Percentiles rank a stretch among this genome's conserved stretches.
phyloP scores from a whole-genome alignment of 1,140 invertebrate genomes.

The Goniozus legneri region DNA sequence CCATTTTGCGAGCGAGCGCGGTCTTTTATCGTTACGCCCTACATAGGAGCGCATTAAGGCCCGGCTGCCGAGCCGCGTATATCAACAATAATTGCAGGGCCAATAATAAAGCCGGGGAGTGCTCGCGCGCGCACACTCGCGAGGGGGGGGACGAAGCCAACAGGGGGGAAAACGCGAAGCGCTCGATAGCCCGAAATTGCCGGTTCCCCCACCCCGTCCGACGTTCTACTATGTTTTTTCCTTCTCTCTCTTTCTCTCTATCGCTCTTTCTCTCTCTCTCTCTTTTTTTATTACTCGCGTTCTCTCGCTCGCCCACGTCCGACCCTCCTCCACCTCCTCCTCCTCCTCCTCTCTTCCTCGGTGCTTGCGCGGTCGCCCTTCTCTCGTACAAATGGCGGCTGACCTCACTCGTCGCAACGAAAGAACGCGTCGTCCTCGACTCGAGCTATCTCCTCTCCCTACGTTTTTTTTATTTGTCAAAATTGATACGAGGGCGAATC shows the following conservation, averaged over 20 bases:
- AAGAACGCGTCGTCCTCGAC: no score
- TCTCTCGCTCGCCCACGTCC: not conserved
- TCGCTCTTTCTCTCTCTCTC: not conserved
- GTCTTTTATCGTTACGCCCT: not conserved
- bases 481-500: not conserved
- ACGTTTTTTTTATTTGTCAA: no score
- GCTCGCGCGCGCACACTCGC: no score
- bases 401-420: not conserved
- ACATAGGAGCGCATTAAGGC: slow-evolving; percentile 36
- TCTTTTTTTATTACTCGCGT: not conserved
- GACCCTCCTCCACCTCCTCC: slow-evolving; percentile 5
- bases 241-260: slow-evolving; percentile 11
- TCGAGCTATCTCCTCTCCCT: no score
- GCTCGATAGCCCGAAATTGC: slow-evolving; percentile 43
- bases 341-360: not conserved
- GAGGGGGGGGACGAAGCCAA: no score
- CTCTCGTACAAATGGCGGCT: not conserved
- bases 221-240: slow-evolving; percentile 22
- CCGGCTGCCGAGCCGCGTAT: slow-evolving; percentile 37
- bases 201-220: slow-evolving; percentile 39
- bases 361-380: not conserved
- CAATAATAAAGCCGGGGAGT: slow-evolving; percentile 53
- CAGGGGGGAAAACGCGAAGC: slow-evolving; percentile 30
- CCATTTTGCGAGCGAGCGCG: slow-evolving; percentile 25
- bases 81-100: slow-evolving; percentile 54